phyloP scores from a whole-genome alignment of 37 sponge, comb jelly and placozoan genomes.

The Oscarella lobularis region DNA sequence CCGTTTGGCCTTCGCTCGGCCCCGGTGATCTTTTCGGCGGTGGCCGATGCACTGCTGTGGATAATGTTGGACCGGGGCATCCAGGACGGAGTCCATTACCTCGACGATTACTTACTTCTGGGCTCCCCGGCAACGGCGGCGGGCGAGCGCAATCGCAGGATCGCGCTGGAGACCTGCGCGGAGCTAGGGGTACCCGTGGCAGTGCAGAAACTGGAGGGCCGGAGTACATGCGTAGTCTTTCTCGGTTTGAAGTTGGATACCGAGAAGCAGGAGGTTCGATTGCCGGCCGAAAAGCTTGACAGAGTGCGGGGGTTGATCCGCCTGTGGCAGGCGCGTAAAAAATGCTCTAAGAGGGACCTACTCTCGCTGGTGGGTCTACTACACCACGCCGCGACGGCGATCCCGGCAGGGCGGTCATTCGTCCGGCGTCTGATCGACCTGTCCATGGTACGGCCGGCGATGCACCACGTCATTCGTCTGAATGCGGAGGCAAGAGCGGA shows the following conservation, averaged over 20 bases:
- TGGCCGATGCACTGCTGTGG: conserved; percentile 29
- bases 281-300: conserved; percentile 26
- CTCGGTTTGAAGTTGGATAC: conserved; percentile 24
- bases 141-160: conserved; percentile 1
- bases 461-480: conserved; percentile 15
- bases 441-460: not conserved
- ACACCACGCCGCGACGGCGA: conserved; percentile 17
- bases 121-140: conserved; percentile 3
- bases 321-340: conserved; percentile 4
- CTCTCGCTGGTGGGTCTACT: conserved; percentile 14
- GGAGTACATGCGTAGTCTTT: conserved; percentile 9
- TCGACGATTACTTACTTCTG: conserved; percentile 2
- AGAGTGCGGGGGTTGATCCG: not conserved
- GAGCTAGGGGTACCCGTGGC: conserved; percentile 21
- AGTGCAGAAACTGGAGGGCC: conserved; percentile 20
- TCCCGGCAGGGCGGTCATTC: conserved; percentile 25
- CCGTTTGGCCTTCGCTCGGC: conserved; percentile 36
- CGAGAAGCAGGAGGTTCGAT: not conserved
- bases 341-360: conserved; percentile 12
- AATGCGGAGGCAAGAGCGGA: conserved; percentile 26
- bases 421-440: not conserved
- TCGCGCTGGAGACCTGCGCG: not conserved
- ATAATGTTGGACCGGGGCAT: not conserved
- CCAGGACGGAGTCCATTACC: conserved; percentile 3
- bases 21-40: conserved; percentile 23